These are phyloP conservation scores for Heteronetta atricapilla DNA, from an alignment of 2,113 vertebrate genomes.

Conservation along the genomic window DNA sequence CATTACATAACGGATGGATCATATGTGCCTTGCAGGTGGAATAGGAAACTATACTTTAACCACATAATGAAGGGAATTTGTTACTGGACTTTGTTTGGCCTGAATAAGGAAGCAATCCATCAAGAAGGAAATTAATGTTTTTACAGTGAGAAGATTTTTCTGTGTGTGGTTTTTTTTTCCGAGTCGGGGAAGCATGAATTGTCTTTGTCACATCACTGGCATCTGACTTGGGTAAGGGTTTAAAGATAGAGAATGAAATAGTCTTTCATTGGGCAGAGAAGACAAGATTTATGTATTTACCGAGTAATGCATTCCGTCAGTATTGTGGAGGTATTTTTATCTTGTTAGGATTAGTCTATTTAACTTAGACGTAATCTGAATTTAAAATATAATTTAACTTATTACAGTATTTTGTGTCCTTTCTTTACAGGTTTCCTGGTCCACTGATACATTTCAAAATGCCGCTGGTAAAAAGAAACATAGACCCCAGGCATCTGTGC, in stretches of 20 bases:
- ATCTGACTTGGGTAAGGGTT: background rate
- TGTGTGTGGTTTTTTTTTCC: background rate
- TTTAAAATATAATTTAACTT: background rate
- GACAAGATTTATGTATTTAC: background rate
- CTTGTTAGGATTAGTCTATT: background rate
- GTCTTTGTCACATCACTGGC: background rate
- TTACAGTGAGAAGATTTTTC: background rate
- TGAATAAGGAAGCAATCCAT: conserved; percentile 1
- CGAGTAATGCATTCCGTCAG: background rate
- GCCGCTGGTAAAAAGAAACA: conserved; percentile 97
- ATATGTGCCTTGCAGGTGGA: background rate
- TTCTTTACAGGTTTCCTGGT: conserved; percentile 72
- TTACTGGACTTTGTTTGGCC: conserved; percentile 19
- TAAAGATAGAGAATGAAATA: background rate
- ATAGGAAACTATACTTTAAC: background rate
- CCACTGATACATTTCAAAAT: conserved; percentile 81
- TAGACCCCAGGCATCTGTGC: conserved; percentile 98
- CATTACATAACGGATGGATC: background rate
- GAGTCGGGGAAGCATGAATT: background rate
- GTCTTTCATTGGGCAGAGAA: background rate
- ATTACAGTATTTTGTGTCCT: conserved; percentile 2
- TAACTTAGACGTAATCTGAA: background rate
- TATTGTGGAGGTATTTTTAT: background rate
- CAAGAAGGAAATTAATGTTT: background rate
- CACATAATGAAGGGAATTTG: background rate